These are phyloP conservation scores for Phrynosoma platyrhinos DNA, from an alignment of 2,113 vertebrate species.

Conservation along the genomic window DNA sequence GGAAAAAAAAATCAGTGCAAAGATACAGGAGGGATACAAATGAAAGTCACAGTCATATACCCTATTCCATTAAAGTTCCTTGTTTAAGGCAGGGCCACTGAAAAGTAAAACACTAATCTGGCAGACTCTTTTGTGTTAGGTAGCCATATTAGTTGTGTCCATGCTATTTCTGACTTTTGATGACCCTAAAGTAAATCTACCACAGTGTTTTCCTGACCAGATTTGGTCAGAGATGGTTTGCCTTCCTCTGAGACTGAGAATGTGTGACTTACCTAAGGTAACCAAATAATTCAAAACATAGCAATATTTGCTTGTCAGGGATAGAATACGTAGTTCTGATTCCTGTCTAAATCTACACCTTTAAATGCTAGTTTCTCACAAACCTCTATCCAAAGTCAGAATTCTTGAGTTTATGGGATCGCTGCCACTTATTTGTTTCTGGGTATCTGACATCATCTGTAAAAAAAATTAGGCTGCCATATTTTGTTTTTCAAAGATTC, in stretches of 20 bases:
- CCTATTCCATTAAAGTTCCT: neutral
- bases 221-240: neutral
- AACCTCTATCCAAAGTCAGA: neutral
- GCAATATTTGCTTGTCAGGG: neutral
- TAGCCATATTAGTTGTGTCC: neutral
- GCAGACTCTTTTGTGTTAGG: neutral
- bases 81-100: neutral
- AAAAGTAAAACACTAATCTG: neutral
- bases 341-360: neutral
- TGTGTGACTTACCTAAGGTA: too few relatives aligned
- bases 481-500: conserved; percentile 24
- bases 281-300: neutral
- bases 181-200: neutral
- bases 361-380: neutral
- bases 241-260: too few relatives aligned
- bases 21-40: neutral
- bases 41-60: neutral
- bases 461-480: neutral
- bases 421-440: conserved; percentile 2
- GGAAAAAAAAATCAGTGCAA: neutral
- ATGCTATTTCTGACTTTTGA: too few relatives aligned
- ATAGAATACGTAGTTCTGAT: neutral
- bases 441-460: neutral
- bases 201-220: neutral
- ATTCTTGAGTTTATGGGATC: neutral